Base-by-base conservation (phyloP, 2,888 invertebrate species). In the Clistopyga incitator region DNA sequence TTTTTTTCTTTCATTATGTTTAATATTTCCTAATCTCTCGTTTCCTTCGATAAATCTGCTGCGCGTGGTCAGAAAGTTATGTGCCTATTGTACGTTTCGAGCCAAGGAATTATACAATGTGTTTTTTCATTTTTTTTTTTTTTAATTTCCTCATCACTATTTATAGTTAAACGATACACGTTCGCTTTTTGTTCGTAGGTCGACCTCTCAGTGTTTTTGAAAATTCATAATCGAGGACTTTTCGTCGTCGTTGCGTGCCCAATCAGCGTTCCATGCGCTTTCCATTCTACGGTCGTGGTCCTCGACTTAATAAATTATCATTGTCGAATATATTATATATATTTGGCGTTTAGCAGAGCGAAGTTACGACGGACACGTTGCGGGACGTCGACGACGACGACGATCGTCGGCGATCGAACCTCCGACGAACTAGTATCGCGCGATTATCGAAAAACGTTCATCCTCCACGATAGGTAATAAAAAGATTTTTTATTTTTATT, bases 61-160 rank as follows among this genome's bases (percentile, higher is more conserved):
- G 84, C 85, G 86, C 84, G 79, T 88, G 85, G 81, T 87, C 87
- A 86, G 84, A 88, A 86, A 78, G 45, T 84, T 72, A 77, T 86
- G 84, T 88, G 88, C 85, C 87, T 87, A 86, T 88, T 87, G 88
- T 89, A 89, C 87, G 88, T 86, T 88, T 87, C 86, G 85, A 88
- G 87, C 85, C 87, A 86, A 81, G 82, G 76, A 85, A 87, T 88
- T 86, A 85, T 85, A 84, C 85, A 86, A 86, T 85, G 78, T 34
- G 70, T 81, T 74, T 76, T 25, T 65, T 68, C 74, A n/a, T n/a
- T 56, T 79, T 47, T 65, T 78, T 38, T 68, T 71, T 54, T 23
- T 80, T 77, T 64, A 38, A 18, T 42, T 15, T 42, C 18, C 11
- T 38, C 11, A 38, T 64, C 15, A 52, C 70, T 81, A 81, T 79